Evolutionary conservation across 2,113 vertebrate species (phyloP), one percentile per base, ranked within the genome.

Genomic region (Hippocampus zosterae): DNA sequence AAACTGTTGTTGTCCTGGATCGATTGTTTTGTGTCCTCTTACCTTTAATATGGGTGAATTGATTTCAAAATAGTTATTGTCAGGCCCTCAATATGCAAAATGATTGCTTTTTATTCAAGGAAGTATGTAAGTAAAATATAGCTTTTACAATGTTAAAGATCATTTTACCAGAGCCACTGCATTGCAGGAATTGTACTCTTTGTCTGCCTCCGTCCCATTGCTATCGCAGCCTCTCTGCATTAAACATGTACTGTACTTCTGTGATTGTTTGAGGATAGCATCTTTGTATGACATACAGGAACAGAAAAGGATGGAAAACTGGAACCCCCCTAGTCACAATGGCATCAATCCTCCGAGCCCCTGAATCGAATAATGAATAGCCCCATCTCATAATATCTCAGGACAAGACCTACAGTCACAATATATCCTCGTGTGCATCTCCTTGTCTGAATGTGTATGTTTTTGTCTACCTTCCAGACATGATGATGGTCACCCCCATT

Each of bases 401-500:
- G 29, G 6, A 18, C 29, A 9, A 40, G 27, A 21, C 37, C 33
- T 40, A 37, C 21, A 62, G 33, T 62, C 6, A 6, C 60, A 41
- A 41, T 62, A 41, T 42, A 42, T 44, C 23, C 7, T 27, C 2
- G 23, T 46, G 42, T 25, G 12, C 53, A 23, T 48, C n/a, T 11
- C 5, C 60, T 59, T 46, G 63, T n/a, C 71, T 52, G 27, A 33
- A 60, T 60, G 16, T 57, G 52, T 55, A 25, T 59, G 25, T 33
- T 2, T 60, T n/a, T 62, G 19, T 9, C 50, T 48, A 6, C 42
- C 29, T 12, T 23, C 3, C 79, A 99, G 97, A 93, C 70, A 91
- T 96, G 85, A 93, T 90, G 0, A 92, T 93, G 23, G 95, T 98
- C 84, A 95, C 92, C 0, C 95, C 97, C 78, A 95, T 99, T 84